phyloP scores from a whole-genome alignment of 2,113 vertebrate genomes.

The Pelusios castaneus region DNA sequence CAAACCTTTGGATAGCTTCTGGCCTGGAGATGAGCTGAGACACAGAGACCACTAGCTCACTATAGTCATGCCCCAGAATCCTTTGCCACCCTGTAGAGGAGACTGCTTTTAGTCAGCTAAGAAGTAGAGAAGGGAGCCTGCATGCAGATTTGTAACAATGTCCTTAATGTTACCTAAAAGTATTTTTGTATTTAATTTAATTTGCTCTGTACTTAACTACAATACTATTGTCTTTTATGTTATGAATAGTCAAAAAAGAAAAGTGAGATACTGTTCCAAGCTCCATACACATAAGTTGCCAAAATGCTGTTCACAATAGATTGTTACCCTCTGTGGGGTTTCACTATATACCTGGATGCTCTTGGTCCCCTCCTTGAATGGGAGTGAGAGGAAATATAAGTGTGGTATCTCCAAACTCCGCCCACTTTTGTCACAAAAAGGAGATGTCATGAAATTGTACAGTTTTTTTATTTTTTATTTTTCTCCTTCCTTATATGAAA shows the following conservation, averaged over 20 bases:
- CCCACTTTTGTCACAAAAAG: not conserved
- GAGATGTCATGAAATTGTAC: not conserved
- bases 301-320: not conserved
- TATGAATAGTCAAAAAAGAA: not conserved
- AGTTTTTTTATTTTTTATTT: not conserved
- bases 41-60: not conserved
- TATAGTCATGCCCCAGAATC: not conserved
- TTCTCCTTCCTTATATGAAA: not conserved
- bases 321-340: not conserved
- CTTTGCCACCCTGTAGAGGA: not conserved
- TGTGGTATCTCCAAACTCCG: not conserved
- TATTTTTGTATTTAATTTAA: constrained; percentile 7
- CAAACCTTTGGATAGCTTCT: not conserved
- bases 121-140: not conserved
- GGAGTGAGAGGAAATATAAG: not conserved
- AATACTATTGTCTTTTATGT: not conserved
- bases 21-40: not conserved
- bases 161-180: not conserved
- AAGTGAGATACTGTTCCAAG: not conserved
- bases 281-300: not conserved
- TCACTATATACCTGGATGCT: not conserved
- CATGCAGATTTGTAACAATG: not conserved
- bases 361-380: not conserved
- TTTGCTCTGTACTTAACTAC: not conserved
- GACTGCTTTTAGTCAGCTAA: not conserved